Evolutionary conservation across 2,888 invertebrate genomes (phyloP), one percentile per base, ranked within the genome.

Genomic region (Siphlonurus alternatus): DNA sequence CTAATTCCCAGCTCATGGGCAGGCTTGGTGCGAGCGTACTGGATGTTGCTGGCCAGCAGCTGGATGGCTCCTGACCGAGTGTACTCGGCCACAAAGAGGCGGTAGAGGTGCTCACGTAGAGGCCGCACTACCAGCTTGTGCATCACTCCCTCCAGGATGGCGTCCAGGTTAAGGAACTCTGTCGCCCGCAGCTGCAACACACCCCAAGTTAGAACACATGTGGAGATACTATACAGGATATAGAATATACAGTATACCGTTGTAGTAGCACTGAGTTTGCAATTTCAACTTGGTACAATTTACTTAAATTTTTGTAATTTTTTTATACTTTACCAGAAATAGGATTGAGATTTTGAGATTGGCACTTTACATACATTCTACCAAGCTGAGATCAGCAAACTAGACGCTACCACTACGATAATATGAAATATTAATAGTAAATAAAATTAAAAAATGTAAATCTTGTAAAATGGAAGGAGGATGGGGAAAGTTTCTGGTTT

Each of bases 111-210:
- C 66, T 87, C 85, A 67, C 92, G 86, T 67, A 95, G 77, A 5
- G 94, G 94, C 63, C 87, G 79, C 51, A 97, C 89, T 24, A 97
- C 91, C 70, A 96, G 79, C 69, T 90, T 86, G 76, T 95, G 94
- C 82, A 98, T 88, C 67, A 96, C 93, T 66, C 89, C 89, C 77
- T 98, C 97, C 70, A 97, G 78, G 70, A 97, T 94, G 64, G 94
- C 89, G 74, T 98, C 97, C 74, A 97, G 80, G 78, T 97, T 97
- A 71, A 97, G 81, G 74, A 96, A 95, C 75, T 96, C 95, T 66
- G 91, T 91, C 1, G 89, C 80, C 73, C 89, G 90, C 65, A 97
- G 79, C 80, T 88, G 79, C 19, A 25, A 19, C 10, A 59, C 15
- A 59, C 19, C 10, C 19, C 10, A 22, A 10, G 10, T 61, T 7